Conservation (phyloP, 2,888 invertebrate genomes). For the Ophioninae sp. region DNA sequence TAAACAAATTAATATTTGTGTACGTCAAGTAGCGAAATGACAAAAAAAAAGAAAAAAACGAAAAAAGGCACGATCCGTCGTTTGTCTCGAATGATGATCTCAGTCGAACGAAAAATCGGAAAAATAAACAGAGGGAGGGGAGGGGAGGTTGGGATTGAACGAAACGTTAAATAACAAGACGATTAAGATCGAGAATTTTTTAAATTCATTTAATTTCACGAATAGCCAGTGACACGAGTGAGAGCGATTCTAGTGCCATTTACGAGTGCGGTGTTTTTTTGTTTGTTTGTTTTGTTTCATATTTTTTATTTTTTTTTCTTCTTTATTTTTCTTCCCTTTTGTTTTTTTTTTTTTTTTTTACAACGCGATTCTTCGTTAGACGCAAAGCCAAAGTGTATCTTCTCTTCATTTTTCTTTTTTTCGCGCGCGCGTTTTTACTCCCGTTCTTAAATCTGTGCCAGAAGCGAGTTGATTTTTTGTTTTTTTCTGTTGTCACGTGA, state of each 20-base stretch:
- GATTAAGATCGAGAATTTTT: conserved; percentile 67
- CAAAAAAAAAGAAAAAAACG: conserved; percentile 57
- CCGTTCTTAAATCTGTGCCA: conserved; percentile 82
- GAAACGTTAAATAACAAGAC: too few species aligned
- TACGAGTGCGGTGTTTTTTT: conserved; percentile 82
- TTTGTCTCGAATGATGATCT: conserved; percentile 72
- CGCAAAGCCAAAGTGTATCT: conserved; percentile 83
- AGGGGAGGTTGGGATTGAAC: conserved; percentile 57
- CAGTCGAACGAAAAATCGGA: conserved; percentile 60
- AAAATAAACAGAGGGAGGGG: conserved; percentile 22
- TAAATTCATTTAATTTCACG: too few species aligned
- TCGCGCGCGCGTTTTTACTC: too few species aligned
- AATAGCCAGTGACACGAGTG: conserved; percentile 78
- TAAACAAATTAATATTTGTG: too few species aligned
- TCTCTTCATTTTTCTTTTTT: too few species aligned
- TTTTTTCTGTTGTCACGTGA: conserved; percentile 79
- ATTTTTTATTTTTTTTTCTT: too few species aligned
- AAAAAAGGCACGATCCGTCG: conserved; percentile 67
- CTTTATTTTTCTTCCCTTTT: too few species aligned
- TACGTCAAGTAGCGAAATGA: conserved; percentile 16
- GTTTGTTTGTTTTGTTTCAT: too few species aligned
- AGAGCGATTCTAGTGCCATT: conserved; percentile 84
- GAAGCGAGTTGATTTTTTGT: conserved; percentile 79
- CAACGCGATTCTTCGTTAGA: conserved; percentile 81
- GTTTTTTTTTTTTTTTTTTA: conserved; percentile 56